Base-by-base conservation (phyloP, 1,140 invertebrate species). In the Drosophila funebris region DNA sequence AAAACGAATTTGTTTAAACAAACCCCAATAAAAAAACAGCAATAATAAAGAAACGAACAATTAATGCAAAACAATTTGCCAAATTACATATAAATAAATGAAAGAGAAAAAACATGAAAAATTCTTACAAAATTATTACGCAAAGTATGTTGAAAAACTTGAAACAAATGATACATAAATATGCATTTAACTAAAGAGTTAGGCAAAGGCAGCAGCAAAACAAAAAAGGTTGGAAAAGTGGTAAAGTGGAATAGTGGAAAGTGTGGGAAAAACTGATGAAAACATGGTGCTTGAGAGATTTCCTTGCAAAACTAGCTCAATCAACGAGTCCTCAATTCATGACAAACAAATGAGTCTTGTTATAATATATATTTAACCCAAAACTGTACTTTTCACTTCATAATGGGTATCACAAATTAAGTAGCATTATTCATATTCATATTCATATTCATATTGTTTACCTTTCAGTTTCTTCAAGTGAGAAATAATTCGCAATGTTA, bases 1-100 rank as follows among this genome's bases (percentile, higher is more conserved):
- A 68, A 82, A 70, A 88, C 83, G 83, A 87, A 87, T 87, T 87
- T 87, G 83, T 82, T 88, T 78, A 66, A 78, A 71, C 43, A 33
- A 63, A 46, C 50, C 39, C 43, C 36, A 44, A 71, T 52, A 56
- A 56, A 54, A 20, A 36, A 73, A 82, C 82, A 69, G 71, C 74
- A 82, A 85, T 64, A 81, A 76, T 54, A 58, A 70, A 22, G 33
- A 24, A 68, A 62, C 16, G 62, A 75, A 76, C 27, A 70, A 75
- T 33, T 46, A 43, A 68, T 72, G 53, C 22, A 64, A 64, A 64
- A 18, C 67, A 63, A 88, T 70, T 76, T 72, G 78, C 83, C 83
- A 83, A 87, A 83, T 76, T 78, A 75, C 48, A 41, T 68, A 57
- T 87, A 48, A 61, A 67, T 36, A 31, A 9, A 22, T 14, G 13